phyloP scores from a whole-genome alignment of 2,797 vertebrate genomes.

The Propithecus deckenii region DNA sequence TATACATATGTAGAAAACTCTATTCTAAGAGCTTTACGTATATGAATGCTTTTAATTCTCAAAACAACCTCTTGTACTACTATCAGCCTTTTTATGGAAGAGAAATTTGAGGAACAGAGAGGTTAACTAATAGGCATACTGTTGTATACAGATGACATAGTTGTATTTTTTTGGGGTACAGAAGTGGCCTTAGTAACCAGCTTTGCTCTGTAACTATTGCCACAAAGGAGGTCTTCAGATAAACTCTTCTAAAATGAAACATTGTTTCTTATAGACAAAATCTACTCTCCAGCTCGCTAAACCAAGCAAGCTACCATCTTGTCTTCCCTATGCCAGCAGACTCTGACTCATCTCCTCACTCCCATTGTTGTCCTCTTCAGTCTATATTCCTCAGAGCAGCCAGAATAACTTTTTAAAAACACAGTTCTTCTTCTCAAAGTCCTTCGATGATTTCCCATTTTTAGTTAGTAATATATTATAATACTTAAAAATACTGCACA shows the following conservation, averaged over 20 bases:
- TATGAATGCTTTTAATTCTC: conserved; percentile 6
- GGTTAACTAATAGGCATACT: neutral
- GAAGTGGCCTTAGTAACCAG: neutral
- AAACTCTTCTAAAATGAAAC: neutral
- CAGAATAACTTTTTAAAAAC: neutral
- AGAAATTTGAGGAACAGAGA: neutral
- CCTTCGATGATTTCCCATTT: neutral
- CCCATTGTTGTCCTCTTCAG: neutral
- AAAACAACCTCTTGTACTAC: neutral
- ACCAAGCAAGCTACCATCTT: neutral
- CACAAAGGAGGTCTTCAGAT: neutral
- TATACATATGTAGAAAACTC: neutral
- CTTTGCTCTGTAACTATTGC: neutral
- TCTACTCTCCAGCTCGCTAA: too few relatives aligned
- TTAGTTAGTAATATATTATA: neutral
- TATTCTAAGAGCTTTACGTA: neutral
- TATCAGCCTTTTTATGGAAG: neutral
- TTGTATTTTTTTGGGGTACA: neutral
- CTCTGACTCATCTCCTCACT: neutral
- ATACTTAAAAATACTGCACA: neutral
- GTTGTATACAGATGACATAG: neutral
- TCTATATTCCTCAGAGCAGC: neutral
- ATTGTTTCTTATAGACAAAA: neutral
- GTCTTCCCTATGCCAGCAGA: accelerated
- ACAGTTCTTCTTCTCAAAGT: neutral